These are phyloP conservation scores for Ceryle rudis DNA, from an alignment of 2,797 vertebrate genomes.

Conservation along the genomic window DNA sequence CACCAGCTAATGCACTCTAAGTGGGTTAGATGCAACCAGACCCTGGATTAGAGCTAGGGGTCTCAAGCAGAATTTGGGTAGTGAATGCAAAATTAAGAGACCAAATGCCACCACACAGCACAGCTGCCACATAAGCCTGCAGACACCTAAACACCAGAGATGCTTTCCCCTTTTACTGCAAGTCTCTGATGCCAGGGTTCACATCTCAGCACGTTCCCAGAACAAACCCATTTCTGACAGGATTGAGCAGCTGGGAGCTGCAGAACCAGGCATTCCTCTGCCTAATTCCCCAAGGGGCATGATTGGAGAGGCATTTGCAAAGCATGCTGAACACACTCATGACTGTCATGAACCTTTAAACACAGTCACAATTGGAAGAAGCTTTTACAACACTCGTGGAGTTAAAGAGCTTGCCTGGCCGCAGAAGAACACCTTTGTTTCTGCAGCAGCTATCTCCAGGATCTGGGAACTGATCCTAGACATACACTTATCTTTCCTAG, in stretches of 20 bases:
- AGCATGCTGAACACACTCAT: accelerated
- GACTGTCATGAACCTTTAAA: not conserved
- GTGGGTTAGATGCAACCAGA: accelerated
- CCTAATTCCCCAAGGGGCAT: not conserved
- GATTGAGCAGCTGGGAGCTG: not conserved
- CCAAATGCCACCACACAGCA: not conserved
- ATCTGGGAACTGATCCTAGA: not conserved
- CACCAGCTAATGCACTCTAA: not conserved
- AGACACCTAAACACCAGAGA: not conserved
- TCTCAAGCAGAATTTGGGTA: not conserved
- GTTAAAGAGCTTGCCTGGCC: accelerated
- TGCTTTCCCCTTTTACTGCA: not conserved
- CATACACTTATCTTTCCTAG: not conserved
- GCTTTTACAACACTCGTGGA: accelerated
- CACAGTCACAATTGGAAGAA: accelerated
- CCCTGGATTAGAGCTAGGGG: not conserved
- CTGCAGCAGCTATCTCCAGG: not conserved
- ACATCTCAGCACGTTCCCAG: not conserved
- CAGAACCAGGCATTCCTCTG: not conserved
- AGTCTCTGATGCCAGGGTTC: not conserved
- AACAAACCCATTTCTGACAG: not conserved
- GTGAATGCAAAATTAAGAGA: not conserved
- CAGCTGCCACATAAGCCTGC: not conserved
- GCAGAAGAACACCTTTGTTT: not conserved
- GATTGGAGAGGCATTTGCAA: not conserved